A percentile compares a stretch with the other conserved stretches of the same genome.
These are phyloP conservation scores for Triplophysa tibetana DNA, from an alignment of 2,113 vertebrate genomes.

Conservation along the genomic window DNA sequence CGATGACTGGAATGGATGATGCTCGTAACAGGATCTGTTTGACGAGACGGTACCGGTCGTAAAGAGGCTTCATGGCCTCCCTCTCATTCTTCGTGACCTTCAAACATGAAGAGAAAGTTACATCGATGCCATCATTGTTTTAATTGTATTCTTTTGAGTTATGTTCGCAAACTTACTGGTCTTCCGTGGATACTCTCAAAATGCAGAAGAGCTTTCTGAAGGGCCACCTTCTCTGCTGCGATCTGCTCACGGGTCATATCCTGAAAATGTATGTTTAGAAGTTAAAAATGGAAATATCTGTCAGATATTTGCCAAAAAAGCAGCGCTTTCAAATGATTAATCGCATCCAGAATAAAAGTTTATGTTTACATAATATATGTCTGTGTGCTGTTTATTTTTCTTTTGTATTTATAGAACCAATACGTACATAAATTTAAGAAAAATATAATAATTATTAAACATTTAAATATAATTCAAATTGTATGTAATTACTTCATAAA, in stretches of 20 bases:
- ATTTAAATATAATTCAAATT: too few relatives aligned
- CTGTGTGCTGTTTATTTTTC: too few relatives aligned
- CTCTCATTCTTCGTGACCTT: constrained; percentile 92
- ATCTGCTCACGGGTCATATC: constrained; percentile 98
- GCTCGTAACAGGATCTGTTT: constrained; percentile 95
- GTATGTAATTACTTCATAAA: too few relatives aligned
- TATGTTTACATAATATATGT: too few relatives aligned
- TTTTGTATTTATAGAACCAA: too few relatives aligned
- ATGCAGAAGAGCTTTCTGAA: constrained; percentile 92
- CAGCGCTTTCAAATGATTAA: too few relatives aligned
- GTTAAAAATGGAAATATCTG: background rate
- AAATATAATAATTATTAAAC: too few relatives aligned
- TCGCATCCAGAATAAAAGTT: too few relatives aligned
- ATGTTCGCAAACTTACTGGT: constrained; percentile 78
- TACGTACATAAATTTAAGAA: too few relatives aligned
- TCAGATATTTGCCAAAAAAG: too few relatives aligned
- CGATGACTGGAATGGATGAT: constrained; percentile 89
- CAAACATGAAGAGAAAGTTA: constrained; percentile 27
- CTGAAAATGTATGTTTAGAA: constrained; percentile 61
- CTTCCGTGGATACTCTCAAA: constrained; percentile 94
- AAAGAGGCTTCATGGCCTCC: constrained; percentile 93
- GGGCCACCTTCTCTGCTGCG: constrained; percentile 87
- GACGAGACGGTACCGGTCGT: constrained; percentile 93
- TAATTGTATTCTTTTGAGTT: background rate
- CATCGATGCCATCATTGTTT: background rate